A percentile compares a stretch with the other conserved stretches of the same genome.
These are phyloP conservation scores for Macropodus opercularis DNA, from an alignment of 2,797 vertebrate genomes.

Conservation along the genomic window DNA sequence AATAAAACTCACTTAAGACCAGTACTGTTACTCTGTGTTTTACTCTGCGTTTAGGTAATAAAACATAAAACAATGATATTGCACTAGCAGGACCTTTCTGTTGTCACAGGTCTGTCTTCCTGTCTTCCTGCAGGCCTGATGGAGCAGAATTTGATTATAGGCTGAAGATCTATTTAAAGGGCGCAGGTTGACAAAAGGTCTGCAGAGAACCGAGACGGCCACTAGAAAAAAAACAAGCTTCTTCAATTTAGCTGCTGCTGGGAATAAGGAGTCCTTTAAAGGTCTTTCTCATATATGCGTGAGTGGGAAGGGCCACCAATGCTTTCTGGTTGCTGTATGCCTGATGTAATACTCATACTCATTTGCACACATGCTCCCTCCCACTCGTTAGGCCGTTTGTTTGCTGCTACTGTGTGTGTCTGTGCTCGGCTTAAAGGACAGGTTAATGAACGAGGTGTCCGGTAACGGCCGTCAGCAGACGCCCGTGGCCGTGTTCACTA, in stretches of 20 bases:
- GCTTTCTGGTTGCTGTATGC: not conserved
- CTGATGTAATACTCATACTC: not conserved
- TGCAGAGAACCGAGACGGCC: not conserved
- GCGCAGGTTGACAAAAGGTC: slow-evolving; percentile 1
- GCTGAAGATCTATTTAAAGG: slow-evolving; percentile 19
- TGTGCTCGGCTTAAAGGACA: slow-evolving; percentile 2
- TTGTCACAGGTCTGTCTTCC: not conserved
- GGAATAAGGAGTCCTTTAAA: not conserved
- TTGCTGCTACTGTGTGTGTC: not conserved
- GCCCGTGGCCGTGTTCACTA: slow-evolving; percentile 8
- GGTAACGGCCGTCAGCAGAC: slow-evolving; percentile 12
- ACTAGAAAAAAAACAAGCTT: not conserved
- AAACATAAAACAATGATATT: no score
- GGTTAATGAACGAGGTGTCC: slow-evolving; percentile 33
- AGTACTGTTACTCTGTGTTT: no score
- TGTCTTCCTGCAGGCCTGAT: slow-evolving; percentile 2
- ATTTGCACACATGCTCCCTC: not conserved
- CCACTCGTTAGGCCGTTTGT: not conserved
- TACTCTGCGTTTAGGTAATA: no score
- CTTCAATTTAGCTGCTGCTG: not conserved
- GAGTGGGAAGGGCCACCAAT: not conserved
- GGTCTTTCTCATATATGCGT: not conserved
- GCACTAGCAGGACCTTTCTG: no score
- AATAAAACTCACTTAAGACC: no score
- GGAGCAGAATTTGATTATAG: slow-evolving; percentile 24